Conservation (phyloP, 2,888 invertebrate genomes). For the Anoncus sp. region DNA sequence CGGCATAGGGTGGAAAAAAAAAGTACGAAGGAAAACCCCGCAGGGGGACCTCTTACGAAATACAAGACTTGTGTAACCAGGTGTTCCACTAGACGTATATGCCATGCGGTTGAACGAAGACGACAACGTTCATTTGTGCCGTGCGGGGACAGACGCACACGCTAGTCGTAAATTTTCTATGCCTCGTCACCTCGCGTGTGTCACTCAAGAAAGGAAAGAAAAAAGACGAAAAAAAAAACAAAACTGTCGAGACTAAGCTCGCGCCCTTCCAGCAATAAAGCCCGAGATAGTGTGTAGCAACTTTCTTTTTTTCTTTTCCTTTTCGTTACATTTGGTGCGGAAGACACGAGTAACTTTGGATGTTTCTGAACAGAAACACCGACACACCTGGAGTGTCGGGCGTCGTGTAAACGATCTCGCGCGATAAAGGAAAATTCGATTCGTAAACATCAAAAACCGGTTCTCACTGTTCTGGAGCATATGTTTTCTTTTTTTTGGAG, state of each 20-base stretch:
- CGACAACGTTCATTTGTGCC: slow-evolving; percentile 25
- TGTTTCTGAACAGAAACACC: slow-evolving; percentile 4
- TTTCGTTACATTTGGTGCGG: slow-evolving; percentile 4
- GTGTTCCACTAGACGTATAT: slow-evolving; percentile 31
- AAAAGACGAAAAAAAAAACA: slow-evolving; percentile 6
- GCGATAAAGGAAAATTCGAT: slow-evolving; percentile 30
- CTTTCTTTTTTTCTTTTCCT: slow-evolving; percentile 37
- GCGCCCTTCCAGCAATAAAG: slow-evolving; percentile 27
- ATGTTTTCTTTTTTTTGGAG: background rate
- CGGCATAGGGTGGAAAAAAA: background rate
- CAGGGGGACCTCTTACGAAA: slow-evolving; percentile 30
- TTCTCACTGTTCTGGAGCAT: slow-evolving; percentile 37
- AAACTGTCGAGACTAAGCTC: slow-evolving; percentile 24
- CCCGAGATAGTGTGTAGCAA: slow-evolving; percentile 4
- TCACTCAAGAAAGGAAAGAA: slow-evolving; percentile 27
- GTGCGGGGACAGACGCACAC: slow-evolving; percentile 29
- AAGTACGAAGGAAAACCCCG: slow-evolving; percentile 16
- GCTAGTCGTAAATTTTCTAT: slow-evolving; percentile 53
- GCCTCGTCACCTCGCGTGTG: slow-evolving; percentile 59
- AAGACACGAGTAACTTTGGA: slow-evolving; percentile 26
- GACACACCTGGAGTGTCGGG: slow-evolving; percentile 39
- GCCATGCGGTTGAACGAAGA: slow-evolving; percentile 30
- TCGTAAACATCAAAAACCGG: slow-evolving; percentile 49
- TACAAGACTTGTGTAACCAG: slow-evolving; percentile 56
- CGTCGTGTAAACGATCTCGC: slow-evolving; percentile 52